Base-by-base conservation (phyloP, 2,113 vertebrate genomes). In the Genyomyrus donnyi region DNA sequence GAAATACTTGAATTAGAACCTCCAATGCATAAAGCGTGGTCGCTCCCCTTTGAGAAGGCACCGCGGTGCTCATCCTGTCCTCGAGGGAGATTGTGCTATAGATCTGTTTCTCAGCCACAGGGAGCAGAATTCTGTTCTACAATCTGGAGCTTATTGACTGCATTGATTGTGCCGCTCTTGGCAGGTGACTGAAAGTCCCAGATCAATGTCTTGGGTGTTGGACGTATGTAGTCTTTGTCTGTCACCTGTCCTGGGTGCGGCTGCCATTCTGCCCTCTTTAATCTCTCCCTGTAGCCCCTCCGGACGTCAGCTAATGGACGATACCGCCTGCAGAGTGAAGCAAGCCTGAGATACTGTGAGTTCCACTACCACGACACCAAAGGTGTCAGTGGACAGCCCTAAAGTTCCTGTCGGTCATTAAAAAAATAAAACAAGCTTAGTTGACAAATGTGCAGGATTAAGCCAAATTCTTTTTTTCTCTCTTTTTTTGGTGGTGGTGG, bases 151-250 rank as follows among this genome's bases (percentile, higher is more conserved):
- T 24, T 89, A 93, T 94, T 93, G 94, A 94, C 93, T 92, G 91
- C 87, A 56, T 90, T 91, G 92, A 91, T 91, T 94, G 92, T 80
- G 93, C 39, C 52, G 49, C 89, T 90, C 83, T 42, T 27, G 7
- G 90, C 94, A 90, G 89, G 89, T 90, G 88, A 2, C 46, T 90
- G 89, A 94, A 95, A 94, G 93, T 93, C 90, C 92, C 90, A 93
- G 92, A 93, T 95, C 93, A 93, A 92, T 93, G 90, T 93, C 91
- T 91, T 89, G 85, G 89, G 85, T 85, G 88, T 92, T 90, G 88
- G 49, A 91, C 85, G 15, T 88, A 56, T 53, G 31, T n/a, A 88
- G 90, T 85, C 53, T 89, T 89, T 50, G 91, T 93, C 92, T 90
- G 91, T 93, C 91, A 90, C 24, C 58, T 88, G 50, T 86, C 46